A percentile compares a stretch with the other conserved stretches of the same genome.
phyloP scores from a whole-genome alignment of 2,797 vertebrate species.

The Florisuga fusca region DNA sequence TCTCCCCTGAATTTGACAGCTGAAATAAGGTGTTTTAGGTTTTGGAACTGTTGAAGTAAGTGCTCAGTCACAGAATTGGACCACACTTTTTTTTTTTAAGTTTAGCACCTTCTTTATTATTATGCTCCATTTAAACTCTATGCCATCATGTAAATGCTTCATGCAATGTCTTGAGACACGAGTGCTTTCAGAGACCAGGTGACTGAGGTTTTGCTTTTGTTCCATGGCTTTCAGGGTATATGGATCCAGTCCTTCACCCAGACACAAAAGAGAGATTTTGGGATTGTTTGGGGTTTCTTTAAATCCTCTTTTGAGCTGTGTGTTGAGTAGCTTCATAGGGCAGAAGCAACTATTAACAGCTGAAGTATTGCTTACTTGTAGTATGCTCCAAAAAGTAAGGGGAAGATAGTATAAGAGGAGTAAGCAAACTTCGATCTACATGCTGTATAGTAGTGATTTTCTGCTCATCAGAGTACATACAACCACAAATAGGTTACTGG shows the following conservation, averaged over 20 bases:
- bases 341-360: slow-evolving; percentile 72
- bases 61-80: neutral
- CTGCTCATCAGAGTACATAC: neutral
- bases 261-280: neutral
- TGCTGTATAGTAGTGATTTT: neutral
- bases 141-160: slow-evolving; percentile 65
- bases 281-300: accelerated
- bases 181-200: slow-evolving; percentile 71
- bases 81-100: neutral
- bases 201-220: slow-evolving; percentile 66
- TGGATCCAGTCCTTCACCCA: slow-evolving; percentile 74
- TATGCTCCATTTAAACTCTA: neutral
- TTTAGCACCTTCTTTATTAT: neutral
- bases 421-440: slow-evolving; percentile 49
- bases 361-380: slow-evolving; percentile 65
- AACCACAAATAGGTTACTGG: neutral
- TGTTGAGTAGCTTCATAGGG: slow-evolving; percentile 59
- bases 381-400: slow-evolving; percentile 79
- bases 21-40: neutral
- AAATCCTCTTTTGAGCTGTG: neutral
- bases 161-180: slow-evolving; percentile 63
- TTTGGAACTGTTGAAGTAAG: neutral
- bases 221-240: slow-evolving; percentile 64
- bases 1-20: neutral
- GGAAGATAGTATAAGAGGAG: slow-evolving; percentile 43